These are phyloP conservation scores for Thera britannica DNA, from an alignment of 2,888 invertebrate species.

Conservation along the genomic window DNA sequence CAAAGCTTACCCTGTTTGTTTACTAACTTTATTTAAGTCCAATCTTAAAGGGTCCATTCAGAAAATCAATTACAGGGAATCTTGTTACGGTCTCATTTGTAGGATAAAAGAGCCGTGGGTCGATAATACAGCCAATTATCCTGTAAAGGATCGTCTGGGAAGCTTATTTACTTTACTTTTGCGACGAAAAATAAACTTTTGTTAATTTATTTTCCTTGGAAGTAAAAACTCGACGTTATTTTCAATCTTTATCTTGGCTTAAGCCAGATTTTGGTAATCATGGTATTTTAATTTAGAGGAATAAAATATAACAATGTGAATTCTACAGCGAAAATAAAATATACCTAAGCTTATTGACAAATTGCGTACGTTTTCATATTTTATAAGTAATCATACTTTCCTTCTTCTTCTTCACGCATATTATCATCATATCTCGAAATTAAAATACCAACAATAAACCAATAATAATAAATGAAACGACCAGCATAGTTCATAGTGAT, in stretches of 20 bases:
- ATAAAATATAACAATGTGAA: no score
- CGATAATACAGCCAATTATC: conserved; percentile 29
- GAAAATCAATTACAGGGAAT: conserved; percentile 51
- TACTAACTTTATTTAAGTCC: conserved; percentile 39
- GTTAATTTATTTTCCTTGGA: background rate
- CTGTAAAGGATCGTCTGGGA: conserved; percentile 14
- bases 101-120: conserved; percentile 32
- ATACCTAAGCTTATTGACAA: no score
- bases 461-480: no score
- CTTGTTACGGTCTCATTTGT: conserved; percentile 44
- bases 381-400: no score
- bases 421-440: no score
- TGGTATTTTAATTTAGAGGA: no score
- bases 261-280: no score
- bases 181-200: conserved; percentile 4
- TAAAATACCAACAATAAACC: no score
- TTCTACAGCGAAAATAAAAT: no score
- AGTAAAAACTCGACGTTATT: background rate
- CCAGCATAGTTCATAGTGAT: no score
- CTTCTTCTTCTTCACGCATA: no score
- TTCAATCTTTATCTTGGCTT: background rate
- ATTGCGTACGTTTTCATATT: no score
- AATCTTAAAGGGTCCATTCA: conserved; percentile 48
- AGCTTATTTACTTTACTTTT: conserved; percentile 21
- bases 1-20: conserved; percentile 17